Conservation (phyloP, 2,888 invertebrate species). For the Temnothorax unifasciatus region DNA sequence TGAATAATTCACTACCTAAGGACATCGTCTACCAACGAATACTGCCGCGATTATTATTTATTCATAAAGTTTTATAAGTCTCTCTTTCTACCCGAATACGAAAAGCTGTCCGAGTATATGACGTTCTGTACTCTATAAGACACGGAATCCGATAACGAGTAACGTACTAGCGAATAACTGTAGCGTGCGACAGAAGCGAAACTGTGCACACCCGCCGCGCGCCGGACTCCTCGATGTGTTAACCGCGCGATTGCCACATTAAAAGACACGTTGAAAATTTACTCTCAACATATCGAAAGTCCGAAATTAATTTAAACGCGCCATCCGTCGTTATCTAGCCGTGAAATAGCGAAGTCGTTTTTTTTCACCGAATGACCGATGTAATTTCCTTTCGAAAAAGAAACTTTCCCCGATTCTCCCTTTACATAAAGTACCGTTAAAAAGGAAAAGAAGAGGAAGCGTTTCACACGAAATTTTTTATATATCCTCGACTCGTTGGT, state of each 20-base stretch:
- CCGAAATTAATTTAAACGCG: constrained; percentile 50
- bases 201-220: constrained; percentile 27
- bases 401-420: neutral
- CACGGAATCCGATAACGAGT: constrained; percentile 40
- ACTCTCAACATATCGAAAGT: constrained; percentile 51
- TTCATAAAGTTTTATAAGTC: constrained; percentile 54
- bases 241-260: constrained; percentile 48
- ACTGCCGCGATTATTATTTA: constrained; percentile 53
- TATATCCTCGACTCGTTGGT: constrained; percentile 20
- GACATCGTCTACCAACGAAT: constrained; percentile 45
- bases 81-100: constrained; percentile 46
- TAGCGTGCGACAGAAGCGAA: constrained; percentile 41
- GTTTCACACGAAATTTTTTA: constrained; percentile 45
- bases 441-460: neutral
- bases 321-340: constrained; percentile 2
- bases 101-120: constrained; percentile 39
- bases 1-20: constrained; percentile 46
- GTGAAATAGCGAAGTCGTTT: constrained; percentile 3
- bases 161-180: constrained; percentile 35
- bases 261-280: constrained; percentile 47
- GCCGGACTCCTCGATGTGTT: constrained; percentile 41
- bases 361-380: constrained; percentile 5
- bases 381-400: neutral
- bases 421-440: constrained; percentile 14
- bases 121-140: constrained; percentile 38